Base-by-base conservation (phyloP, 2,888 invertebrate species). In the Acanthococcus lagerstroemiae region DNA sequence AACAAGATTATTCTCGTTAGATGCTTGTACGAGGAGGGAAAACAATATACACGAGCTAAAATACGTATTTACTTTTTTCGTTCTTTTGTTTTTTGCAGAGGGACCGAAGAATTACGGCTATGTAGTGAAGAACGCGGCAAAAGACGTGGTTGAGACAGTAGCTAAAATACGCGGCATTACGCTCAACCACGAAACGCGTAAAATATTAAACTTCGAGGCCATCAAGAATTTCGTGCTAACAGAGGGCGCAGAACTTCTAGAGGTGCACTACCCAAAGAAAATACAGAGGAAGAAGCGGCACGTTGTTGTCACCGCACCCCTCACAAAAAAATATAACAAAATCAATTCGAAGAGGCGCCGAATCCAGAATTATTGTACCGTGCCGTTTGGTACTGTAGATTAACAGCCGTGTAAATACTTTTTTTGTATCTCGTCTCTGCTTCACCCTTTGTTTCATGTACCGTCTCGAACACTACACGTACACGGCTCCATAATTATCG, bases 21-120 rank as follows among this genome's bases (percentile, higher is more conserved):
- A n/a, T n/a, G n/a, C n/a, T n/a, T n/a, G n/a, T n/a, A n/a, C n/a
- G n/a, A n/a, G n/a, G n/a, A n/a, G n/a, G n/a, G n/a, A n/a, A n/a
- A n/a, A n/a, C n/a, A n/a, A n/a, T n/a, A n/a, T n/a, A n/a, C n/a
- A n/a, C n/a, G n/a, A n/a, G n/a, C n/a, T n/a, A n/a, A n/a, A 9
- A n/a, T n/a, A n/a, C n/a, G n/a, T n/a, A n/a, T n/a, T n/a, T n/a
- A n/a, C n/a, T n/a, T n/a, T n/a, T n/a, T n/a, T n/a, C n/a, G n/a
- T n/a, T n/a, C n/a, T n/a, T n/a, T n/a, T n/a, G n/a, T n/a, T n/a
- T n/a, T n/a, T 55, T 30, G 3, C 55, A 55, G 30, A 55, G 21
- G 55, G 55, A 26, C 55, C 55, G 2, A 55, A 55, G 15, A 55
- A 55, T 4, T 55, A 55, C n/a, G n/a, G n/a, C n/a, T n/a, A n/a